phyloP scores from a whole-genome alignment of 2,797 vertebrate species.

The Crenuchus spilurus region DNA sequence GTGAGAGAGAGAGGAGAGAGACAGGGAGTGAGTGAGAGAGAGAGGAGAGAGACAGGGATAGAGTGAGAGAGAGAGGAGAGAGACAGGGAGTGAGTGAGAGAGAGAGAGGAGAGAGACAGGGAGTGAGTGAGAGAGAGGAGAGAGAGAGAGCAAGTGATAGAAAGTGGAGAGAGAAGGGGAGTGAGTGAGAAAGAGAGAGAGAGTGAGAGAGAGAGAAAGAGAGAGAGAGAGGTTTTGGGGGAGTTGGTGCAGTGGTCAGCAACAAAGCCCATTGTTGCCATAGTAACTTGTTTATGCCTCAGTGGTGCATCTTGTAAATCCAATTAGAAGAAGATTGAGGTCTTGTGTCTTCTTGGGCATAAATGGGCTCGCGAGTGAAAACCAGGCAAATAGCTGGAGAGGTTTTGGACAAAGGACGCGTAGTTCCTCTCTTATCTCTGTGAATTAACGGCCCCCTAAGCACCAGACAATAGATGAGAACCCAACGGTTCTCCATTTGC shows the following conservation, averaged over 20 bases:
- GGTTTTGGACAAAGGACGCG: constrained; percentile 75
- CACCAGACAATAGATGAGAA: constrained; percentile 72
- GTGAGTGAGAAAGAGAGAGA: constrained; percentile 8
- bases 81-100: not conserved
- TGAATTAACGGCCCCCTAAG: constrained; percentile 72
- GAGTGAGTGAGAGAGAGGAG: constrained; percentile 1
- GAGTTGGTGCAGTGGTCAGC: constrained; percentile 65
- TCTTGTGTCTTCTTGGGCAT: constrained; percentile 69
- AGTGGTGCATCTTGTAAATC: constrained; percentile 92
- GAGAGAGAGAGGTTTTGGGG: not conserved
- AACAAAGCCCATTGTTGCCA: constrained; percentile 83
- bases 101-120: constrained; percentile 9
- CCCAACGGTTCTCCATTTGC: constrained; percentile 69
- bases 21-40: constrained; percentile 12
- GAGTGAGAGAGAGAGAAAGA: constrained; percentile 10
- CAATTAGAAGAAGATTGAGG: constrained; percentile 89
- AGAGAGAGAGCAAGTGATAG: constrained; percentile 23
- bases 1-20: constrained; percentile 20
- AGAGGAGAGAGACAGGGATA: not conserved
- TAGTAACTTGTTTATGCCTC: constrained; percentile 88
- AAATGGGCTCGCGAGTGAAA: constrained; percentile 74
- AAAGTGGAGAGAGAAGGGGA: not conserved
- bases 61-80: constrained; percentile 13
- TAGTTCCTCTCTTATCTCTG: constrained; percentile 72
- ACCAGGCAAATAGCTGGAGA: constrained; percentile 72